Evolutionary conservation across 2,888 invertebrate genomes (phyloP), one percentile per base, ranked within the genome.

Genomic region (Cryptophagus acutangulus): DNA sequence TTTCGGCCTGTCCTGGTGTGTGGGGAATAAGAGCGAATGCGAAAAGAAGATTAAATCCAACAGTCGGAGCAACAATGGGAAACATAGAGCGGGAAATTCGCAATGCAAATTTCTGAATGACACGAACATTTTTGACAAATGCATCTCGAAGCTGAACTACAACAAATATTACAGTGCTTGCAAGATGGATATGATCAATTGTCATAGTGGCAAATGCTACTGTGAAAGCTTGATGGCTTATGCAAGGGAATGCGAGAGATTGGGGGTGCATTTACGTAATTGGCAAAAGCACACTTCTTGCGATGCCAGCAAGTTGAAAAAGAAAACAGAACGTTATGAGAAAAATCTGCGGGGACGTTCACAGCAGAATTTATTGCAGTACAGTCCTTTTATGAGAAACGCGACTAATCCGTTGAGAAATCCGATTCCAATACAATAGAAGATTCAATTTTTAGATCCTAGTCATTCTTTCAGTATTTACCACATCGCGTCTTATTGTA

Each of bases 151-250:
- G 59, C 78, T 93, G 44, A 87, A 87, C 63, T 84, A 85, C 17
- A 76, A 78, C 47, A 84, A 88, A 61, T 94, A 90, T 65, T 84
- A 84, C 63, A 86, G 84, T 63, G 86, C 92, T 6, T 94, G 94
- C 65, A 77, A 84, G 55, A 65, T 91, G 71, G 44, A 45, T 20
- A 86, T 90, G 70, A 91, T 92, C 63, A 88, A 90, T 60, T 94
- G 93, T 66, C 81, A 86, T 2, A 77, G 78, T 9, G 77, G 78
- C 41, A 76, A 78, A 58, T 94, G 94, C 58, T 87, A 91, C 65
- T 94, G 94, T 67, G 90, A 92, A 53, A 86, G 90, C 45, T 82
- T 93, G 59, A 81, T 84, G 38, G 93, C 93, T 2, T 94, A 93
- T 63, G 87, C 87, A 1, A 81, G 89, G 50, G 90, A 90, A 66